Base-by-base conservation (phyloP, 2,888 invertebrate species). In the Conomelus anceps region DNA sequence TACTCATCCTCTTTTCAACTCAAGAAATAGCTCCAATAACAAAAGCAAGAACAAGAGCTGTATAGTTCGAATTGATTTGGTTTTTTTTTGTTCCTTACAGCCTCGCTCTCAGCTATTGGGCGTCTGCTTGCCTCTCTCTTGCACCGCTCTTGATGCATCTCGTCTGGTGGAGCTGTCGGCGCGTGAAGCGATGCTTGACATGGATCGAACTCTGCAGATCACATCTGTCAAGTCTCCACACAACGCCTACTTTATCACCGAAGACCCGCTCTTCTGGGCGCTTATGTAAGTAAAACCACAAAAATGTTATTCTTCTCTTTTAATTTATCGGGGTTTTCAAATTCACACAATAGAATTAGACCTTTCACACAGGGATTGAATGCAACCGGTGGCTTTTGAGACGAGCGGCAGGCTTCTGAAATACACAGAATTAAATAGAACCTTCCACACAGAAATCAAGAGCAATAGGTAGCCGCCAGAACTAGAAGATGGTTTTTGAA, bases 31-130 rank as follows among this genome's bases (percentile, higher is more conserved):
- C n/a, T n/a, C n/a, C n/a, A n/a, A n/a, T n/a, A n/a, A n/a, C n/a
- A n/a, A n/a, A n/a, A n/a, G n/a, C n/a, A n/a, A n/a, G n/a, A n/a
- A n/a, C n/a, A n/a, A n/a, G n/a, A n/a, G n/a, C n/a, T n/a, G n/a
- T n/a, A n/a, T n/a, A n/a, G n/a, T 26, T 26, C 11, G 4, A 26
- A 26, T 26, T 26, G 26, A 7, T 26, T n/a, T n/a, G n/a, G n/a
- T n/a, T n/a, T n/a, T n/a, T n/a, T 63, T 13, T 86, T 0, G n/a
- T 0, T 84, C 23, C 85, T 23, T 89, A 1, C 93, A 97, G 97
- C 94, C 95, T 85, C 95, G 96, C 92, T 95, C 95, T 9, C 93
- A 97, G 85, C 96, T 97, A 92, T 93, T 97, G 13, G 97, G 97
- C 0, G 93, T 96, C 20, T 97, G 97, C 92, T 93, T 97, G 90